Conservation (phyloP, 1,140 invertebrate genomes). For the Drosophila auraria region DNA sequence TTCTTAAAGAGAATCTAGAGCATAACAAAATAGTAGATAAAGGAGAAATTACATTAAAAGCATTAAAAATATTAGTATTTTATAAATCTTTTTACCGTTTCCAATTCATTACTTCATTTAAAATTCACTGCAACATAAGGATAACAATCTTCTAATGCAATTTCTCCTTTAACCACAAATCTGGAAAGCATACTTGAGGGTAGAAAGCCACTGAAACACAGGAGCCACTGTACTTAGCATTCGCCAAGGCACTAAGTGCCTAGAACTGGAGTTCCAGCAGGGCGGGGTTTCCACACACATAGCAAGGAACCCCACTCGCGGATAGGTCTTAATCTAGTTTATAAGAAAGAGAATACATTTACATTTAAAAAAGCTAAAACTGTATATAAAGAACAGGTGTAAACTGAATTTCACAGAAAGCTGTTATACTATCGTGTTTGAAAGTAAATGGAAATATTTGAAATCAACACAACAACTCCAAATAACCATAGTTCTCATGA, state of each 20-base stretch:
- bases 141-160: no score
- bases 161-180: no score
- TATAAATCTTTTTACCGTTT: no score
- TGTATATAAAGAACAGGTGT: slow-evolving; percentile 17
- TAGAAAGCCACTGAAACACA: background rate
- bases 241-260: slow-evolving; percentile 11
- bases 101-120: no score
- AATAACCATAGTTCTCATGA: background rate
- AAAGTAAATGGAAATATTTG: slow-evolving; percentile 20
- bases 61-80: no score
- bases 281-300: background rate
- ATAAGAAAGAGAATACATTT: background rate
- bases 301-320: background rate
- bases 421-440: slow-evolving; percentile 25
- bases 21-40: no score
- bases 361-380: background rate
- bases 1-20: no score
- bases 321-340: background rate
- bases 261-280: background rate
- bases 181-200: no score
- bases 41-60: no score
- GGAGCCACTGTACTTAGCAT: slow-evolving; percentile 3
- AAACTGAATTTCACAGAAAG: slow-evolving; percentile 32
- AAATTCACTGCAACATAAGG: no score
- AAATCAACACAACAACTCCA: slow-evolving; percentile 18